phyloP scores from a whole-genome alignment of 2,888 invertebrate species.

The Ferrisia virgata region DNA sequence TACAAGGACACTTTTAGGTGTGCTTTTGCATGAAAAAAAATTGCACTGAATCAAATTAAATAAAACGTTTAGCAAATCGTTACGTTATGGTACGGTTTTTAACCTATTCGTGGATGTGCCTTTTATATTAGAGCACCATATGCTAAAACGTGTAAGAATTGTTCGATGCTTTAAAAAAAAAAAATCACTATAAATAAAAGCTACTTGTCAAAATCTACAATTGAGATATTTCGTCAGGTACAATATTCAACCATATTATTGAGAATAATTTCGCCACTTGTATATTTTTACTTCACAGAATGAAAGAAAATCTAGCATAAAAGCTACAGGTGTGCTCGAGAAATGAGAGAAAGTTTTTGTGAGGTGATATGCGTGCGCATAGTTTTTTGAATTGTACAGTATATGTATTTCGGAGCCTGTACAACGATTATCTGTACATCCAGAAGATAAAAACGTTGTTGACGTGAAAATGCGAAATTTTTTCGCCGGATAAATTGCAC shows the following conservation, averaged over 20 bases:
- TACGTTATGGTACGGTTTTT: neutral
- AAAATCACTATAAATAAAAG: neutral
- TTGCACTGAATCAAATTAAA: neutral
- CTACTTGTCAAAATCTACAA: neutral
- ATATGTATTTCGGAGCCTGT: neutral
- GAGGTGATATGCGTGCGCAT: neutral
- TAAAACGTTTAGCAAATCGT: neutral
- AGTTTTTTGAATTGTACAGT: neutral
- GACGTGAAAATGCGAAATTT: neutral
- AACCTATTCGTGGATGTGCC: neutral
- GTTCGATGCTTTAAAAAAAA: neutral
- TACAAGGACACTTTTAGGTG: neutral
- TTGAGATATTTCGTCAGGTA: neutral
- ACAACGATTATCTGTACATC: neutral
- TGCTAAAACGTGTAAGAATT: neutral
- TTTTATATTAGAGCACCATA: neutral
- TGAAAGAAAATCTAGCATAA: neutral
- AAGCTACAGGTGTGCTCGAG: constrained; percentile 4
- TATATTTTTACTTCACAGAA: neutral
- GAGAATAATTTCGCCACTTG: neutral
- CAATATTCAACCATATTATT: neutral
- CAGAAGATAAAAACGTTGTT: constrained; percentile 1
- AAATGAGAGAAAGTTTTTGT: neutral
- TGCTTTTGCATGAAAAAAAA: neutral
- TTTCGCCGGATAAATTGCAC: neutral